A percentile compares a stretch with the other conserved stretches of the same genome.
Evolutionary conservation across 2,113 vertebrate species (phyloP).

Genomic region (Scartelaos histophorus): DNA sequence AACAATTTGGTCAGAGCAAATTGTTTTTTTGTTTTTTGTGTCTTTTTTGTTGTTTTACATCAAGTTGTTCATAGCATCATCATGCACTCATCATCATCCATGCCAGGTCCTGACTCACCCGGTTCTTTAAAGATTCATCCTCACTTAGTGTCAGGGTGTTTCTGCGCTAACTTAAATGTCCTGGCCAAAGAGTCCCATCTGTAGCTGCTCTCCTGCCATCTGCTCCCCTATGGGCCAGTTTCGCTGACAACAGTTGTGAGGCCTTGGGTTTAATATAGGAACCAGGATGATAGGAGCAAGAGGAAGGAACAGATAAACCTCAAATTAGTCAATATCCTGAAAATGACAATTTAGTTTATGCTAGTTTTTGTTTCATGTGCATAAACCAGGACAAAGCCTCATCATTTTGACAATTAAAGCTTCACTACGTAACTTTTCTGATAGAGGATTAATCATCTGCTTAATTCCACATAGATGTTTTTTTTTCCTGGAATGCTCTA

Average conservation of each 20-base stretch:
- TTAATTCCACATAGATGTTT: too few relatives aligned
- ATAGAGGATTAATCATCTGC: too few relatives aligned
- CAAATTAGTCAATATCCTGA: not conserved
- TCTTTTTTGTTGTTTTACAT: not conserved
- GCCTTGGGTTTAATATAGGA: constrained; percentile 37
- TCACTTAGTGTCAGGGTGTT: constrained; percentile 57
- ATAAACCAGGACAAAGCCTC: too few relatives aligned
- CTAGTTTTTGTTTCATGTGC: not conserved
- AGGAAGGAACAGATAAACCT: not conserved
- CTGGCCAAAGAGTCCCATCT: constrained; percentile 68
- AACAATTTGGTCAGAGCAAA: constrained; percentile 43
- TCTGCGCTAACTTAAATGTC: constrained; percentile 57
- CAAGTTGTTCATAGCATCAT: constrained; percentile 7
- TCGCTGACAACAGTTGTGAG: constrained; percentile 36
- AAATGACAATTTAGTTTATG: not conserved
- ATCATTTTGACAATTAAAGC: too few relatives aligned
- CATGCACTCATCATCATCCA: constrained; percentile 31
- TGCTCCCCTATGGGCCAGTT: constrained; percentile 61
- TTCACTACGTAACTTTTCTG: too few relatives aligned
- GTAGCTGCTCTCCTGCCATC: constrained; percentile 66
- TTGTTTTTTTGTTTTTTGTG: constrained; percentile 4
- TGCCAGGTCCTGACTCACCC: constrained; percentile 38
- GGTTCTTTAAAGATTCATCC: constrained; percentile 52
- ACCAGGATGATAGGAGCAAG: not conserved
- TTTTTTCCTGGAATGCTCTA: too few relatives aligned